phyloP scores from a whole-genome alignment of 92 coral and sea anemone genomes.

The Palythoa caribaeorum region DNA sequence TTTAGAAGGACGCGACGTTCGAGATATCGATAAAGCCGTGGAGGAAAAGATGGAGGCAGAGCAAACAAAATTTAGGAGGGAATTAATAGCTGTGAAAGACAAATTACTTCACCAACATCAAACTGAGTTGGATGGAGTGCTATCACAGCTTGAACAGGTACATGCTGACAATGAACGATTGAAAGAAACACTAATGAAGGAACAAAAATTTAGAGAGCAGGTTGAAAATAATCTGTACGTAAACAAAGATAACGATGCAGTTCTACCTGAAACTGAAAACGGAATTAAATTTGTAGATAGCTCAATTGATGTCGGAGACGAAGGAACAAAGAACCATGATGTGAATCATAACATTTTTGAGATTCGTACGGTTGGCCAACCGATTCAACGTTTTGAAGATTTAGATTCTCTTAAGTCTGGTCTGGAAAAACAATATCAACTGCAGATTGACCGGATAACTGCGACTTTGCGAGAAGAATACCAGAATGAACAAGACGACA shows the following conservation, averaged over 20 bases:
- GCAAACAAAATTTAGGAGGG: slow-evolving; percentile 80
- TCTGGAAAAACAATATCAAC: slow-evolving; percentile 74
- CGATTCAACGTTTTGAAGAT: slow-evolving; percentile 34
- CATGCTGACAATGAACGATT: slow-evolving; percentile 80
- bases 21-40: slow-evolving; percentile 4
- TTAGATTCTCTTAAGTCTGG: slow-evolving; percentile 64
- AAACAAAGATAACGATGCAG: slow-evolving; percentile 51
- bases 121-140: slow-evolving; percentile 75
- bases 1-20: slow-evolving; percentile 42
- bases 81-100: slow-evolving; percentile 83
- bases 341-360: slow-evolving; percentile 33
- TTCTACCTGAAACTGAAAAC: slow-evolving; percentile 22
- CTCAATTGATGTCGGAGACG: slow-evolving; percentile 56
- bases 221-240: background rate
- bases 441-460: slow-evolving; percentile 79
- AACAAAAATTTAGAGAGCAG: slow-evolving; percentile 10
- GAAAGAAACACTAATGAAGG: slow-evolving; percentile 59
- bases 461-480: slow-evolving; percentile 81
- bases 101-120: slow-evolving; percentile 78
- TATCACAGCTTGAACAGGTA: slow-evolving; percentile 75
- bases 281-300: slow-evolving; percentile 40
- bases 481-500: slow-evolving; percentile 91
- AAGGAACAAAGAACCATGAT: slow-evolving; percentile 28
- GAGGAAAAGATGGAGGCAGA: slow-evolving; percentile 74
- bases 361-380: slow-evolving; percentile 37